Conservation (phyloP, 2,888 invertebrate species). For the Autographa gamma region DNA sequence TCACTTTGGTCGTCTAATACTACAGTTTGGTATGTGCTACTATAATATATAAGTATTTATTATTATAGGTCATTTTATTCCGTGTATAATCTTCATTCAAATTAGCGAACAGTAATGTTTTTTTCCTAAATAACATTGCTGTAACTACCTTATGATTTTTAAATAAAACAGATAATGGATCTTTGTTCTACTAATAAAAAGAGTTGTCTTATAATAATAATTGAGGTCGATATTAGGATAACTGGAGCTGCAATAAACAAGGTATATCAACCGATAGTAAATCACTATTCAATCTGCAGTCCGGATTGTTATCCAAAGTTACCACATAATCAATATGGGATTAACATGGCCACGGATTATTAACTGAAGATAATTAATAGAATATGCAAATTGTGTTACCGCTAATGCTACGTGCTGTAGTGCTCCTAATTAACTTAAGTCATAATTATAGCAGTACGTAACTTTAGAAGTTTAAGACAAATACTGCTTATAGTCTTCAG, state of each 20-base stretch:
- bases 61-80: no score
- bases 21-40: not conserved
- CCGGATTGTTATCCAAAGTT: not conserved
- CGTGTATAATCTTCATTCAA: no score
- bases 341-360: not conserved
- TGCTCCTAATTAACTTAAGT: not conserved
- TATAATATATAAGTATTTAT: not conserved
- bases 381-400: slow-evolving; percentile 1
- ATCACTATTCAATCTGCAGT: not conserved
- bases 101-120: no score
- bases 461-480: no score
- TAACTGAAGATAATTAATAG: slow-evolving; percentile 5
- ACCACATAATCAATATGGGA: not conserved
- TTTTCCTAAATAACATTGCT: no score
- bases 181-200: no score
- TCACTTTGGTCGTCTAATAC: slow-evolving; percentile 16
- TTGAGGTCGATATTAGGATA: not conserved
- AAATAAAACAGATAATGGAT: no score
- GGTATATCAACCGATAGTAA: not conserved
- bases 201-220: no score
- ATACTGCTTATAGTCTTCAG: no score
- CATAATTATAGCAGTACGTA: not conserved
- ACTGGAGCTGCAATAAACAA: not conserved
- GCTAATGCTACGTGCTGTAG: not conserved
- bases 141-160: no score